A percentile compares a stretch with the other conserved stretches of the same genome.
Evolutionary conservation across 1,140 invertebrate genomes (phyloP).

Genomic region (Conus betulinus): DNA sequence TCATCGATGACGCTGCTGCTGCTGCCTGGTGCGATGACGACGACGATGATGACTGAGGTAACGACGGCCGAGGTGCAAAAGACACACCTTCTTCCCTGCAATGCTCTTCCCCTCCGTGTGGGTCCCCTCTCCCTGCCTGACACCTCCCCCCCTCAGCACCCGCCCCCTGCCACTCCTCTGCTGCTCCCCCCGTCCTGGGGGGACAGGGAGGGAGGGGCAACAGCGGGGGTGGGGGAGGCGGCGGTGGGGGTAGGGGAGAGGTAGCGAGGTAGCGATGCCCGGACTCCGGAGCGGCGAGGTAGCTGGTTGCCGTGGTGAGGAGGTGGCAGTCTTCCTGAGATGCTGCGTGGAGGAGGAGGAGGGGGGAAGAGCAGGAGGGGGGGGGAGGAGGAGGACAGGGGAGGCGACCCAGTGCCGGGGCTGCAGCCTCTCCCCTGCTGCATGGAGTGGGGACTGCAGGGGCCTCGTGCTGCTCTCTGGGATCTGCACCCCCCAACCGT

Average conservation of each 20-base stretch:
- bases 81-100: constrained; percentile 33
- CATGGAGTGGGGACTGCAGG: not conserved
- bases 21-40: constrained; percentile 33
- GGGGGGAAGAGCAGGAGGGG: not conserved
- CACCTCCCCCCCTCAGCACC: not conserved
- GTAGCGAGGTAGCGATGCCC: constrained; percentile 32
- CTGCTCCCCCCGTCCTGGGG: constrained; percentile 8
- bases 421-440: not conserved
- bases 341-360: not conserved
- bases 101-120: not conserved
- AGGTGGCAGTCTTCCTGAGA: constrained; percentile 33
- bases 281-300: constrained; percentile 29
- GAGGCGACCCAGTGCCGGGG: not conserved
- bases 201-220: constrained; percentile 11
- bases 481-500: not conserved
- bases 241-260: constrained; percentile 2
- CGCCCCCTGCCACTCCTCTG: not conserved
- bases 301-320: constrained; percentile 17
- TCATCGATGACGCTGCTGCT: constrained; percentile 23
- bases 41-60: constrained; percentile 29
- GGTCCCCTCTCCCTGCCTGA: not conserved
- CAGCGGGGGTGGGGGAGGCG: constrained; percentile 19
- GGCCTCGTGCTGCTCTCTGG: not conserved
- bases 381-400: not conserved
- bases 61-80: constrained; percentile 36